phyloP scores from a whole-genome alignment of 1,140 invertebrate species.

The Drosophila sulfurigaster region DNA sequence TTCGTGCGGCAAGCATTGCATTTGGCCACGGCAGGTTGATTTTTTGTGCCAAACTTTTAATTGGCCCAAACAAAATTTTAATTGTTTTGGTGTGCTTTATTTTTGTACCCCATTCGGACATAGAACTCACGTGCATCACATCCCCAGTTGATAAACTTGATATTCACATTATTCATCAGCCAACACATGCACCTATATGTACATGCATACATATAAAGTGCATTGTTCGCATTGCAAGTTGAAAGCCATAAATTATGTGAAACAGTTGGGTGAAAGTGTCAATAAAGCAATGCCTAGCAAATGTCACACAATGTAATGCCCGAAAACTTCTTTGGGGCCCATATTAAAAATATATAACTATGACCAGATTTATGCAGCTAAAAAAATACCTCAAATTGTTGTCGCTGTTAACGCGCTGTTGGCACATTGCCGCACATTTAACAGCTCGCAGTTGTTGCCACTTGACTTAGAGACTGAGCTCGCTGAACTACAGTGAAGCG shows the following conservation, averaged over 20 bases:
- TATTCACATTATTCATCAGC: constrained; percentile 14
- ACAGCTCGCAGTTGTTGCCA: constrained; percentile 21
- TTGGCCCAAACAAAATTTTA: constrained; percentile 70
- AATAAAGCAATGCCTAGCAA: constrained; percentile 63
- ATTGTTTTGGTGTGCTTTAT: constrained; percentile 57
- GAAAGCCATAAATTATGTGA: constrained; percentile 63
- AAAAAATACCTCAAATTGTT: constrained; percentile 27
- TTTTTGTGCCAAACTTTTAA: constrained; percentile 74
- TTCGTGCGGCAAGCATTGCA: constrained; percentile 65
- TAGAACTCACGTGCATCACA: constrained; percentile 8
- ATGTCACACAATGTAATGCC: constrained; percentile 50
- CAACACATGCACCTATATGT: neutral
- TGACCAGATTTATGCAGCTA: constrained; percentile 52
- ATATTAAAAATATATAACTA: constrained; percentile 69
- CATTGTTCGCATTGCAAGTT: constrained; percentile 32
- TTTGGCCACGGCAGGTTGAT: constrained; percentile 61
- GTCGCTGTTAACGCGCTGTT: constrained; percentile 27
- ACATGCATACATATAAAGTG: neutral
- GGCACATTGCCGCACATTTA: constrained; percentile 17
- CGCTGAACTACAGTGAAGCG: neutral
- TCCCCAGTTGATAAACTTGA: constrained; percentile 30
- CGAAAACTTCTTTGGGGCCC: constrained; percentile 38
- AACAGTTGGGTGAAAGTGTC: constrained; percentile 68
- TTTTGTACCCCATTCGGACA: constrained; percentile 9
- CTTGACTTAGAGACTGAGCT: neutral